Conservation (phyloP, 2,113 vertebrate genomes). For the Platichthys flesus region DNA sequence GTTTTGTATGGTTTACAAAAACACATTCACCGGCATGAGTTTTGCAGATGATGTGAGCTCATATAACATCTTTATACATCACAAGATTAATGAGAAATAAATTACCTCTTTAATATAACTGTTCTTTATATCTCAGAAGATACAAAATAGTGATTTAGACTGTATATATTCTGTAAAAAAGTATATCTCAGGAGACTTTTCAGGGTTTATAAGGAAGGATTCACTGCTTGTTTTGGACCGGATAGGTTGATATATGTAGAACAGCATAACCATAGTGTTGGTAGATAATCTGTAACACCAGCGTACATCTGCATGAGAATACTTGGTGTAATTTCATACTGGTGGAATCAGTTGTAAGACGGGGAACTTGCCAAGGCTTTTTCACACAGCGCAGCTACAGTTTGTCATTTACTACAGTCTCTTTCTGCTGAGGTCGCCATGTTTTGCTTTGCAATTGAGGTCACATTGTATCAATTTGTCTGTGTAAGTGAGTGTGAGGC, state of each 20-base stretch:
- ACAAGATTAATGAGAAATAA: slow-evolving; percentile 70
- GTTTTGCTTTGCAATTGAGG: slow-evolving; percentile 74
- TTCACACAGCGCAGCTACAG: slow-evolving; percentile 68
- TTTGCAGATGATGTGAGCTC: slow-evolving; percentile 58
- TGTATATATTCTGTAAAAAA: slow-evolving; percentile 81
- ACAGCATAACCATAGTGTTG: slow-evolving; percentile 48
- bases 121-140: slow-evolving; percentile 74
- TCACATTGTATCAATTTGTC: slow-evolving; percentile 64
- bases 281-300: slow-evolving; percentile 26
- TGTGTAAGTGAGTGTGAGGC: slow-evolving; percentile 46
- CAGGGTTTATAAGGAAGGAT: slow-evolving; percentile 40
- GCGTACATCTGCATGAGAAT: slow-evolving; percentile 34
- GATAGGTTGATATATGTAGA: slow-evolving; percentile 49
- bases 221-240: slow-evolving; percentile 48
- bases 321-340: slow-evolving; percentile 34
- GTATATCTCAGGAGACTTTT: slow-evolving; percentile 70
- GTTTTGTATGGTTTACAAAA: slow-evolving; percentile 58
- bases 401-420: slow-evolving; percentile 55
- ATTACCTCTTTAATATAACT: slow-evolving; percentile 76
- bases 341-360: slow-evolving; percentile 34
- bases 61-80: slow-evolving; percentile 60
- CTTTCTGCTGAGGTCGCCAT: slow-evolving; percentile 74
- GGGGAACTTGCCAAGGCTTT: slow-evolving; percentile 53
- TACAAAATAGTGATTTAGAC: slow-evolving; percentile 82
- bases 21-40: slow-evolving; percentile 71